Evolutionary conservation across 2,797 vertebrate species (phyloP).

Genomic region (Peromyscus aztecus): DNA sequence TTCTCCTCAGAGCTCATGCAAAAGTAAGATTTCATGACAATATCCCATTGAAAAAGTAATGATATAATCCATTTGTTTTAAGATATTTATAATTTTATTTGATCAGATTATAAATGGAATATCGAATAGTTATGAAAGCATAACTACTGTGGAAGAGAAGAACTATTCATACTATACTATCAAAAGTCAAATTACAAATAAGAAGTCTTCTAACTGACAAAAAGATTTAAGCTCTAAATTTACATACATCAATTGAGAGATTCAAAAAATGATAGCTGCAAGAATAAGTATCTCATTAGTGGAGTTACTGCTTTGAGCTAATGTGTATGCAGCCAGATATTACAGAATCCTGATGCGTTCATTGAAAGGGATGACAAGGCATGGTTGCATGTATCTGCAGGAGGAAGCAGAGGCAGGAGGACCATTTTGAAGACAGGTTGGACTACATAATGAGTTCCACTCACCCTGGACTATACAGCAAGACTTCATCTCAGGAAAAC

Average conservation of each 20-base stretch:
- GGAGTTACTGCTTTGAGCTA: neutral
- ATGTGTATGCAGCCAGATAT: neutral
- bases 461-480: neutral
- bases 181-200: slow-evolving; percentile 59
- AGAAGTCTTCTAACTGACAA: neutral
- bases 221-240: neutral
- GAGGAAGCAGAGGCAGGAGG: neutral
- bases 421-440: neutral
- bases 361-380: neutral
- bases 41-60: slow-evolving; percentile 37
- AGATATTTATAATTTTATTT: neutral
- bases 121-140: slow-evolving; percentile 53
- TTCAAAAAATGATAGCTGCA: neutral
- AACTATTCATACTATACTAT: slow-evolving; percentile 23
- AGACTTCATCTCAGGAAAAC: neutral
- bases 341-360: neutral
- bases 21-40: slow-evolving; percentile 49
- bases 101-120: slow-evolving; percentile 36
- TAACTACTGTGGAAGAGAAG: slow-evolving; percentile 10
- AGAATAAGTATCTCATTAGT: neutral
- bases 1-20: neutral
- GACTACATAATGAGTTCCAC: neutral
- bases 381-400: neutral
- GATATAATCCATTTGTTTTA: slow-evolving; percentile 33
- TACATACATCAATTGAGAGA: neutral